Evolutionary conservation across 2,888 invertebrate species (phyloP).

Genomic region (Spatulosminthurus flaviceps): DNA sequence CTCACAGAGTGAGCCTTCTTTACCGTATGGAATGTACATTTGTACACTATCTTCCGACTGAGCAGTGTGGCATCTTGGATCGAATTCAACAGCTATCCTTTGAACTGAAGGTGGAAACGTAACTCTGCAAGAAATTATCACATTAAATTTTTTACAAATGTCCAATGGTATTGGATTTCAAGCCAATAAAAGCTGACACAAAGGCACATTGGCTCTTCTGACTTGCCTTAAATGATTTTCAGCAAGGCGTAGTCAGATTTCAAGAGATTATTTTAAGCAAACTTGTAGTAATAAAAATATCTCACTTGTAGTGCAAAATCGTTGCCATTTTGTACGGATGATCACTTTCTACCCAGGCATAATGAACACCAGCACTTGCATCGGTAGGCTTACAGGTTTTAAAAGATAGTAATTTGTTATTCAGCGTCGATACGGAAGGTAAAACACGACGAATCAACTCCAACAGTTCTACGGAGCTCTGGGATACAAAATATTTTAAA

Average conservation of each 20-base stretch:
- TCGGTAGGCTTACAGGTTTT: constrained; percentile 35
- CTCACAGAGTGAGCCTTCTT: constrained; percentile 36
- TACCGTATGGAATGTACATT: constrained; percentile 67
- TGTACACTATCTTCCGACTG: constrained; percentile 87
- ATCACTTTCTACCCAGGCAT: constrained; percentile 92
- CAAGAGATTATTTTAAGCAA: no score
- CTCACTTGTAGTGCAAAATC: constrained; percentile 81
- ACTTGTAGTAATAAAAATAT: not conserved
- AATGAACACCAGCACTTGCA: constrained; percentile 75
- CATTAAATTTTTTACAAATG: constrained; percentile 1
- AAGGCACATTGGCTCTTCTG: no score
- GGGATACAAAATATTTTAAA: constrained; percentile 45
- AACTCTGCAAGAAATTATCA: constrained; percentile 69
- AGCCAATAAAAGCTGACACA: no score
- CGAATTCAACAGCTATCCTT: constrained; percentile 94
- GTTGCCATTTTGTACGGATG: constrained; percentile 94
- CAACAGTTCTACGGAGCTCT: constrained; percentile 87
- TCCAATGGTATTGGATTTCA: no score
- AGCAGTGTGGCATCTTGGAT: constrained; percentile 88
- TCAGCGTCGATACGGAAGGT: constrained; percentile 87
- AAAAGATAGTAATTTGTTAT: constrained; percentile 66
- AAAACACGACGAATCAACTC: constrained; percentile 86
- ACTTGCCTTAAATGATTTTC: no score
- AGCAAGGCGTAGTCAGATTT: no score
- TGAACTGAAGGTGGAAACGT: constrained; percentile 87